phyloP scores from a whole-genome alignment of 1,140 invertebrate genomes.

The Paramacrobiotus metropolitanus region DNA sequence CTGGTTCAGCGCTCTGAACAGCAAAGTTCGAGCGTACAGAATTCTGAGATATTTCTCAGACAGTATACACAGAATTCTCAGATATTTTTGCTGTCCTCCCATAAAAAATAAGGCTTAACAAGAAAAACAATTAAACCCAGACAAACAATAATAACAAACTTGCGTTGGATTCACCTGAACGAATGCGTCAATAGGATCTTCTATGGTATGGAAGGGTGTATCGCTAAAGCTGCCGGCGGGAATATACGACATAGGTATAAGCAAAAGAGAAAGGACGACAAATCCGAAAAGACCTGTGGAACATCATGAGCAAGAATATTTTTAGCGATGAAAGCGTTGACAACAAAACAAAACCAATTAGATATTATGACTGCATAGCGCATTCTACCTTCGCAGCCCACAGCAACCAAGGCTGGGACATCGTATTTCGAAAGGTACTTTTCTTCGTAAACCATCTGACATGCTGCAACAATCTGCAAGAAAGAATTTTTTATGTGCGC shows the following conservation, averaged over 20 bases:
- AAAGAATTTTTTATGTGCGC: too few species aligned
- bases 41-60: too few species aligned
- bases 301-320: neutral
- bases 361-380: too few species aligned
- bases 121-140: neutral
- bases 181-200: conserved; percentile 33
- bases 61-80: too few species aligned
- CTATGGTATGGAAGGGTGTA: conserved; percentile 49
- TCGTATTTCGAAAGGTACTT: conserved; percentile 57
- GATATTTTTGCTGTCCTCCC: too few species aligned
- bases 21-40: too few species aligned
- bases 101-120: too few species aligned
- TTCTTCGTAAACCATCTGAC: conserved; percentile 83
- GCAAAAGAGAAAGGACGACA: conserved; percentile 38
- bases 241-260: conserved; percentile 65
- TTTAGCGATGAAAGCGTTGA: too few species aligned
- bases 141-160: neutral
- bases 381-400: conserved; percentile 66
- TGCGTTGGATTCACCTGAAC: neutral
- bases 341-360: too few species aligned
- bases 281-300: conserved; percentile 54
- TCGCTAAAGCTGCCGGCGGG: conserved; percentile 41
- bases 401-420: conserved; percentile 50
- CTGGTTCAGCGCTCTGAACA: too few species aligned
- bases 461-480: conserved; percentile 44